phyloP scores from a whole-genome alignment of 2,797 vertebrate species.

The Pseudocheirus occidentalis region DNA sequence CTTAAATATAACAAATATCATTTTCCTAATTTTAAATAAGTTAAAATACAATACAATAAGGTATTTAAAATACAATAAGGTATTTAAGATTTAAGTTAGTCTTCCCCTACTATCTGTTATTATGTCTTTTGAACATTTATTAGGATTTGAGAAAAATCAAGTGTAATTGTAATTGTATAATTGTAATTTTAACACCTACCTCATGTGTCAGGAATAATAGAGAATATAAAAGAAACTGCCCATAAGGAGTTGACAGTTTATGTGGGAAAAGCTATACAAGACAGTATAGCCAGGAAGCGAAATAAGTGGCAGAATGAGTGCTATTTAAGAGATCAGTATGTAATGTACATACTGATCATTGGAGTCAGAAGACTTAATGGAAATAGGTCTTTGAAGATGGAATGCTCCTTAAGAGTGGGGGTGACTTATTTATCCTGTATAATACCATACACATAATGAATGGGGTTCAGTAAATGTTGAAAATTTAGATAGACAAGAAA shows the following conservation, averaged over 20 bases:
- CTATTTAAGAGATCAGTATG: neutral
- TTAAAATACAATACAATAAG: neutral
- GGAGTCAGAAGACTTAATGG: neutral
- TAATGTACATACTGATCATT: neutral
- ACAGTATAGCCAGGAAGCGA: neutral
- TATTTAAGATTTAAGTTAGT: neutral
- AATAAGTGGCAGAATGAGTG: neutral
- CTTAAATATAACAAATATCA: neutral
- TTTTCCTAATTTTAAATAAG: neutral
- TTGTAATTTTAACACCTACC: neutral
- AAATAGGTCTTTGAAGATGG: neutral
- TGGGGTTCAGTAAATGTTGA: neutral
- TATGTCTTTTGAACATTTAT: neutral
- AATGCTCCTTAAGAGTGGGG: neutral
- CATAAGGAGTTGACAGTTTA: neutral
- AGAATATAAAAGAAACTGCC: neutral
- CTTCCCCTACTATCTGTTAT: neutral
- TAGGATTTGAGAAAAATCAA: neutral
- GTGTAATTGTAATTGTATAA: neutral
- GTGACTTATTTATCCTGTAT: neutral
- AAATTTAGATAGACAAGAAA: neutral
- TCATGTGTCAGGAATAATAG: neutral
- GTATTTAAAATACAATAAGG: too few species aligned
- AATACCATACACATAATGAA: neutral
- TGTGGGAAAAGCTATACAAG: neutral